phyloP scores from a whole-genome alignment of 1,140 invertebrate genomes.

The Lethrus apterus region DNA sequence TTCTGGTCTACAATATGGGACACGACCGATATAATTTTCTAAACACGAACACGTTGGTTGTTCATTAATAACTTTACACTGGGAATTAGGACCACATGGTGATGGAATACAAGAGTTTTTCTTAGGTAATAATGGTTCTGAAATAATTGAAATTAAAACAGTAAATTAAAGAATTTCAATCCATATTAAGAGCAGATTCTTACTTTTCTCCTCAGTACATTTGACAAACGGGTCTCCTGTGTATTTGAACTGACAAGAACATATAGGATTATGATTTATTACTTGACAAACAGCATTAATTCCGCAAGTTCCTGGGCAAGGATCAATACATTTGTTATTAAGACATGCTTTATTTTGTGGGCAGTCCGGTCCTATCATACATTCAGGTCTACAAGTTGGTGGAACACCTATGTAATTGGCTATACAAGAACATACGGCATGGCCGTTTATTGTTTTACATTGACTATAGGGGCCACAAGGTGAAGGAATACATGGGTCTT shows the following conservation, averaged over 20 bases:
- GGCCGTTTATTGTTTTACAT: constrained; percentile 55
- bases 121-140: constrained; percentile 40
- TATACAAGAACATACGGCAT: constrained; percentile 65
- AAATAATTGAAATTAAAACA: constrained; percentile 31
- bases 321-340: constrained; percentile 68
- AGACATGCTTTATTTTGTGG: constrained; percentile 60
- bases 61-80: constrained; percentile 60
- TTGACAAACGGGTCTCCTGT: constrained; percentile 66
- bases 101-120: constrained; percentile 64
- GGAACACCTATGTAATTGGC: constrained; percentile 60
- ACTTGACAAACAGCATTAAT: constrained; percentile 64
- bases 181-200: constrained; percentile 28
- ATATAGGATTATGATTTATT: constrained; percentile 70
- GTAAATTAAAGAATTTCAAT: too few relatives aligned
- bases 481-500: constrained; percentile 57
- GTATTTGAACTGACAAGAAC: constrained; percentile 59
- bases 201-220: constrained; percentile 55
- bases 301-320: constrained; percentile 68
- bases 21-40: constrained; percentile 61
- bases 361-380: constrained; percentile 67
- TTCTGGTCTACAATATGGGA: constrained; percentile 71
- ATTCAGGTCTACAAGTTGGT: constrained; percentile 66
- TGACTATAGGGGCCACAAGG: constrained; percentile 65
- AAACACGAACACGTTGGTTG: constrained; percentile 69
- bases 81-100: constrained; percentile 74